phyloP scores from a whole-genome alignment of 2,113 vertebrate species.

The Hemiprocne comata region DNA sequence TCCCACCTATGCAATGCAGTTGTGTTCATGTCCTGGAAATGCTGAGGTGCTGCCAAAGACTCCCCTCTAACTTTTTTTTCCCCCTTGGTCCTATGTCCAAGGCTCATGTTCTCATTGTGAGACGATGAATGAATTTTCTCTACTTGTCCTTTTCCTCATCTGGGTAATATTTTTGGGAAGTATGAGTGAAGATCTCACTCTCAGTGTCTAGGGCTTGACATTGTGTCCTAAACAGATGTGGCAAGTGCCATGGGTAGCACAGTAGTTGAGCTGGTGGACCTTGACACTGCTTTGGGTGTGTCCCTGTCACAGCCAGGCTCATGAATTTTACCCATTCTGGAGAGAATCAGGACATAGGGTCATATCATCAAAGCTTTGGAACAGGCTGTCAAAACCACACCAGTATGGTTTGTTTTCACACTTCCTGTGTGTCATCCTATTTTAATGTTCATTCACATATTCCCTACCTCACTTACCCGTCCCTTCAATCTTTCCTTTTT shows the following conservation, averaged over 20 bases:
- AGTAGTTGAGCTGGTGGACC: neutral
- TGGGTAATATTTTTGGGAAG: neutral
- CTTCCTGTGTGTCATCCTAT: neutral
- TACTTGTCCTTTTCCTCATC: neutral
- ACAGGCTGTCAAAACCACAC: neutral
- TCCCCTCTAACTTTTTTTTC: neutral
- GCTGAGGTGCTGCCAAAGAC: neutral
- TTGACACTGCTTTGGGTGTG: neutral
- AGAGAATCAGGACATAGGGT: neutral
- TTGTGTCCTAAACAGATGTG: neutral
- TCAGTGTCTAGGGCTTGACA: neutral
- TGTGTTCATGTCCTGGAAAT: accelerated
- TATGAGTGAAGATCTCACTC: neutral
- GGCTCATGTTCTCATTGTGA: neutral
- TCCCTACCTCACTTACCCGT: neutral
- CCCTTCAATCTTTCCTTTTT: neutral
- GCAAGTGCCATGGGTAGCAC: neutral
- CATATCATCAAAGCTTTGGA: neutral
- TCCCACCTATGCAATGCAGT: neutral
- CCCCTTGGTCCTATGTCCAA: neutral
- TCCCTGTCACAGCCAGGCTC: neutral
- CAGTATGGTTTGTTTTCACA: neutral
- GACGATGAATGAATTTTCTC: neutral
- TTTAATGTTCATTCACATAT: neutral
- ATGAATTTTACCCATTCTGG: neutral